A percentile compares a stretch with the other conserved stretches of the same genome.
These are phyloP conservation scores for Drosophila sordidula DNA, from an alignment of 2,888 invertebrate genomes.

Conservation along the genomic window DNA sequence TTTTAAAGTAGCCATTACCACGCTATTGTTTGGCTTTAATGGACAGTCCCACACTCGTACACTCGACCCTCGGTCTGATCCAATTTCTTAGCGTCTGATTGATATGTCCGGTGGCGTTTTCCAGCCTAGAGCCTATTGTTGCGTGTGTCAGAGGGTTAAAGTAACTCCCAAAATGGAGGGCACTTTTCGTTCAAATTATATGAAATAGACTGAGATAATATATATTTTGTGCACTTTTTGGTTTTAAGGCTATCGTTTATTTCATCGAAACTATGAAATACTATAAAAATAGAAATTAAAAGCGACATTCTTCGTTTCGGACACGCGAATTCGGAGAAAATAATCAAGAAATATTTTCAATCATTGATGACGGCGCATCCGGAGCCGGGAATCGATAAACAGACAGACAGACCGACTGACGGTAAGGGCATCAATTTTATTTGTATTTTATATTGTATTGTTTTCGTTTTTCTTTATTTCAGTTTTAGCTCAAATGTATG, in stretches of 20 bases:
- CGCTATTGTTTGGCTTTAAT: conserved; percentile 75
- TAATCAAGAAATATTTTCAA: conserved; percentile 80
- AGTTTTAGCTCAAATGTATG: conserved; percentile 23
- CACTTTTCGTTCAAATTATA: conserved; percentile 11
- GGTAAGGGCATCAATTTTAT: conserved; percentile 55
- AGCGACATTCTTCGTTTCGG: conserved; percentile 48
- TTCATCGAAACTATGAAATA: no score
- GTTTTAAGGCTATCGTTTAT: no score
- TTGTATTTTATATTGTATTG: conserved; percentile 64
- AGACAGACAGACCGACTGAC: conserved; percentile 24
- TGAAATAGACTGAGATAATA: neutral
- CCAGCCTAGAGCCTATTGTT: conserved; percentile 16
- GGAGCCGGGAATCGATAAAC: conserved; percentile 6
- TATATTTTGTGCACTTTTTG: no score
- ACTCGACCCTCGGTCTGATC: conserved; percentile 45
- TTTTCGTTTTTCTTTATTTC: conserved; percentile 24
- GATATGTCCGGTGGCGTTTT: conserved; percentile 60
- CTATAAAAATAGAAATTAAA: conserved; percentile 38
- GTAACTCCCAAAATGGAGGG: conserved; percentile 13
- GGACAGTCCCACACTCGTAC: conserved; percentile 28
- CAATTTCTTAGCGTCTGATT: conserved; percentile 72
- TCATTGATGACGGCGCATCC: conserved; percentile 44
- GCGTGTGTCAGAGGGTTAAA: conserved; percentile 7
- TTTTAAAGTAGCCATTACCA: conserved; percentile 80
- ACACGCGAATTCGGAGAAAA: conserved; percentile 60